A percentile compares a stretch with the other conserved stretches of the same genome.
phyloP scores from a whole-genome alignment of 2,888 invertebrate species.

The Agrilus cyanescens region DNA sequence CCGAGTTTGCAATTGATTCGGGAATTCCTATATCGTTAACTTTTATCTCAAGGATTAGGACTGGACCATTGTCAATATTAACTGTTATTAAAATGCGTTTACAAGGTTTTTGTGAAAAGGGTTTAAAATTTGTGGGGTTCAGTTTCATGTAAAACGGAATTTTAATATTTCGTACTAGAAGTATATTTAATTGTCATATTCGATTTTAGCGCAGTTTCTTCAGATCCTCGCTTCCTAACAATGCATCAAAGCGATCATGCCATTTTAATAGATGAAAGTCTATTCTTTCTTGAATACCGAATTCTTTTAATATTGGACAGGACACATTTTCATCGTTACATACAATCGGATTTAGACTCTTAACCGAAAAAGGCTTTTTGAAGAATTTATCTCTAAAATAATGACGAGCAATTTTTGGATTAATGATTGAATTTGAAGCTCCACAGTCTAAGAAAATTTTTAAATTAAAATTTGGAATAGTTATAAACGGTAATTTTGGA shows the following conservation, averaged over 20 bases:
- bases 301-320: constrained; percentile 4
- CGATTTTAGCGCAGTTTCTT: constrained; percentile 4
- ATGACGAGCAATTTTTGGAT: constrained; percentile 3
- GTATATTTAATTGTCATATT: constrained; percentile 5
- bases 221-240: constrained; percentile 7
- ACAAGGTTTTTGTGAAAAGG: constrained; percentile 2
- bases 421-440: constrained; percentile 8
- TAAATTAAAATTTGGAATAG: constrained; percentile 4
- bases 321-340: constrained; percentile 4
- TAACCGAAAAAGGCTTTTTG: constrained; percentile 5
- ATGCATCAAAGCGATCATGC: constrained; percentile 7
- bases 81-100: constrained; percentile 2
- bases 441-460: constrained; percentile 8
- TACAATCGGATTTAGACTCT: constrained; percentile 1
- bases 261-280: constrained; percentile 6
- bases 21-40: not conserved
- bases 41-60: not conserved
- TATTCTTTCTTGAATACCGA: constrained; percentile 4
- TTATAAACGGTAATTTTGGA: constrained; percentile 8
- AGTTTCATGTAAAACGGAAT: constrained; percentile 3
- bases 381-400: constrained; percentile 4
- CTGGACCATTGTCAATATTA: constrained; percentile 5
- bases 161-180: not conserved
- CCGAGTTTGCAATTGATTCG: constrained; percentile 4
- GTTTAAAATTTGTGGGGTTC: constrained; percentile 2